A percentile compares a stretch with the other conserved stretches of the same genome.
These are phyloP conservation scores for Meiosimyza decipiens DNA, from an alignment of 2,888 invertebrate genomes.

Conservation along the genomic window DNA sequence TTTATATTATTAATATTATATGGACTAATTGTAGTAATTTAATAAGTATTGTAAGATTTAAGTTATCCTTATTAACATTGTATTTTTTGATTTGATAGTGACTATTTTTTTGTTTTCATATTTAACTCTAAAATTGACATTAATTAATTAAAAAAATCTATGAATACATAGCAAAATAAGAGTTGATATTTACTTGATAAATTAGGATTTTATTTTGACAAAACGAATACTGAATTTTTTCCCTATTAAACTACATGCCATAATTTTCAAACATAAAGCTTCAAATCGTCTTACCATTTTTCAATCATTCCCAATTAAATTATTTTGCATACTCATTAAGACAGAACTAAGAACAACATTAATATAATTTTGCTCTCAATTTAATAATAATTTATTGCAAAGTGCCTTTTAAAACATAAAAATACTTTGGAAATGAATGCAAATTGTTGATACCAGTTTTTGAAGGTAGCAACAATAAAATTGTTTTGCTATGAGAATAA, in stretches of 20 bases:
- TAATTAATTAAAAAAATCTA: too few relatives aligned
- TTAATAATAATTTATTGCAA: constrained; percentile 32
- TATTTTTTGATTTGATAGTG: too few relatives aligned
- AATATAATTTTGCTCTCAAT: not conserved
- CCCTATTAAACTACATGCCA: not conserved
- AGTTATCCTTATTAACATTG: too few relatives aligned
- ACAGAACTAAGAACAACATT: too few relatives aligned
- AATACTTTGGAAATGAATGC: not conserved
- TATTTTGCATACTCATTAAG: too few relatives aligned
- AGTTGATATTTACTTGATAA: not conserved
- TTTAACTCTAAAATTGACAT: too few relatives aligned
- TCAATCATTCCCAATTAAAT: too few relatives aligned
- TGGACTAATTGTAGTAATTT: too few relatives aligned
- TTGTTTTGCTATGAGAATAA: constrained; percentile 20
- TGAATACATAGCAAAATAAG: too few relatives aligned
- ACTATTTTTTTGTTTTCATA: too few relatives aligned
- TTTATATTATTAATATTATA: too few relatives aligned
- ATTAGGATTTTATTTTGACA: not conserved
- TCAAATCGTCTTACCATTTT: not conserved
- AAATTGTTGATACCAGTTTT: not conserved
- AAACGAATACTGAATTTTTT: not conserved
- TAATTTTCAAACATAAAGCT: constrained; percentile 4
- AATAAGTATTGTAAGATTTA: too few relatives aligned
- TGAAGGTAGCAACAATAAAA: constrained; percentile 9
- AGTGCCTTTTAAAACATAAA: constrained; percentile 38